phyloP scores from a whole-genome alignment of 2,797 vertebrate genomes.

The Sphaeramia orbicularis region DNA sequence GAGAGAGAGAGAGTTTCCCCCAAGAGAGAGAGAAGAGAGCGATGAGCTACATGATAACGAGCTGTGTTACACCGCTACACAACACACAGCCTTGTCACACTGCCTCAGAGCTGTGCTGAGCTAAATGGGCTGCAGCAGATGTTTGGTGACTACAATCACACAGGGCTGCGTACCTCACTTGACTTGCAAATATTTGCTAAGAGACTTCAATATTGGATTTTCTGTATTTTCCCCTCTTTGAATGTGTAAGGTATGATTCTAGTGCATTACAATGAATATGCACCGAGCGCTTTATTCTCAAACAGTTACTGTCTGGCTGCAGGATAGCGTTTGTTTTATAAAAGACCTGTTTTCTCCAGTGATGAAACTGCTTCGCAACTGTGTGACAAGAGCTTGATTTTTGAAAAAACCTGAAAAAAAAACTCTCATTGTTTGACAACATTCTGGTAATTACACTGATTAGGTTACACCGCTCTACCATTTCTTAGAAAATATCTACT shows the following conservation, averaged over 20 bases:
- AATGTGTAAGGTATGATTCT: constrained; percentile 49
- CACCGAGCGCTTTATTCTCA: constrained; percentile 1
- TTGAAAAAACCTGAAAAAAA: constrained; percentile 11
- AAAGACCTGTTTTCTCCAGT: constrained; percentile 10
- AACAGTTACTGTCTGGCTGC: not conserved
- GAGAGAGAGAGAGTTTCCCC: constrained; percentile 55
- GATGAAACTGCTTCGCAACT: constrained; percentile 25
- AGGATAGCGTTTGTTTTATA: constrained; percentile 21
- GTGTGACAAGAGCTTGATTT: constrained; percentile 12
- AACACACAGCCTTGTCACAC: constrained; percentile 77
- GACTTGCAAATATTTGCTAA: constrained; percentile 82
- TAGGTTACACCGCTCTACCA: not conserved
- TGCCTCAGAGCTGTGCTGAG: constrained; percentile 68
- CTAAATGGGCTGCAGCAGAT: constrained; percentile 81
- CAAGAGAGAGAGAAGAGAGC: constrained; percentile 54
- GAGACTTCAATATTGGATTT: constrained; percentile 73
- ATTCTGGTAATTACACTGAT: constrained; percentile 2
- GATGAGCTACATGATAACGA: constrained; percentile 83
- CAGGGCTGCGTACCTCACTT: constrained; percentile 59
- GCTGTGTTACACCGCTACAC: constrained; percentile 75
- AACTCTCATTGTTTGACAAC: not conserved
- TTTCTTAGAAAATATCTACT: no score
- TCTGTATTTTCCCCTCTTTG: constrained; percentile 48
- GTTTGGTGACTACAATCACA: constrained; percentile 77
- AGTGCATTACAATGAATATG: constrained; percentile 38